Conservation (phyloP, 2,797 vertebrate genomes). For the Onychomys arenicola region DNA sequence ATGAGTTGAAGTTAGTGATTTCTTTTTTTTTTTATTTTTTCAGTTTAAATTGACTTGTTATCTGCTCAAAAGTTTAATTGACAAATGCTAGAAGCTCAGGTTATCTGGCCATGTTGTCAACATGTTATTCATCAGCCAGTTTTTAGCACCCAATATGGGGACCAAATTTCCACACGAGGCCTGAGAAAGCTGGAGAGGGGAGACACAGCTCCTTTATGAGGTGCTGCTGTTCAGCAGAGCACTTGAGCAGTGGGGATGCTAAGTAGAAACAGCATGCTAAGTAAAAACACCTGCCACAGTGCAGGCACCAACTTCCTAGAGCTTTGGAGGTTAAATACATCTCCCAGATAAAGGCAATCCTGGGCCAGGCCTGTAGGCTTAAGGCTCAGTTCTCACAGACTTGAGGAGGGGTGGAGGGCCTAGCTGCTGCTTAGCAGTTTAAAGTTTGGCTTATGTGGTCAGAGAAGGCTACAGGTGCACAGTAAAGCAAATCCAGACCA, state of each 20-base stretch:
- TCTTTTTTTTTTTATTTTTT: slow-evolving; percentile 12
- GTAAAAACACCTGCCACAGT: not conserved
- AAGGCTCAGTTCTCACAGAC: not conserved
- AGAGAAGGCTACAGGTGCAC: not conserved
- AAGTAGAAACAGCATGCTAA: not conserved
- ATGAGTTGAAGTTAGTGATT: slow-evolving; percentile 73
- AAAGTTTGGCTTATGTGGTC: not conserved
- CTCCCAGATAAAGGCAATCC: not conserved
- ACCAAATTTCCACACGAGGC: not conserved
- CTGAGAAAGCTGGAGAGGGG: not conserved
- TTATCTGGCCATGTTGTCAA: slow-evolving; percentile 69
- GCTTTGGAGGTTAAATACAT: not conserved
- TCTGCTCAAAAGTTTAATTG: slow-evolving; percentile 65
- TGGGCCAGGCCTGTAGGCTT: not conserved
- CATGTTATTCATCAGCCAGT: slow-evolving; percentile 59
- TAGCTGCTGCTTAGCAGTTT: not conserved
- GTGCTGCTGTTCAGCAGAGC: not conserved
- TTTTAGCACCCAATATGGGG: not conserved
- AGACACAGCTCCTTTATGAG: not conserved
- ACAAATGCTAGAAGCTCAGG: slow-evolving; percentile 61
- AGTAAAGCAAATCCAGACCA: not conserved
- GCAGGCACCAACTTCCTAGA: not conserved
- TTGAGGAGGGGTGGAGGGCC: not conserved
- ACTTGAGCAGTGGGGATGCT: not conserved
- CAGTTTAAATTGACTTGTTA: slow-evolving; percentile 73